Conservation (phyloP, 23 tunicate genomes). For the Halocynthia roretzi region DNA sequence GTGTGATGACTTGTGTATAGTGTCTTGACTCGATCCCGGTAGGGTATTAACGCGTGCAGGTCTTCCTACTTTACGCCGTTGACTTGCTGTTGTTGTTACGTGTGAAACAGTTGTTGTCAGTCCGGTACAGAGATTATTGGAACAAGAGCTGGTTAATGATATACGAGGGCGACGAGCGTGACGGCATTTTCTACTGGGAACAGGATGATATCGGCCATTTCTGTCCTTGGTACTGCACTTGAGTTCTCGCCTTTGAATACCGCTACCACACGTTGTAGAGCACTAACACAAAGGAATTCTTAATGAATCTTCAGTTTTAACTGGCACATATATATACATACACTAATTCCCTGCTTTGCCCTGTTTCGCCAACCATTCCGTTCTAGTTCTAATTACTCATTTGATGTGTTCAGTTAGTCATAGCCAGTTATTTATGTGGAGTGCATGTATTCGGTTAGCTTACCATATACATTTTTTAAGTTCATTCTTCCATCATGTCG, state of each 20-base stretch:
- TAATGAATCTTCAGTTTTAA: too few relatives aligned
- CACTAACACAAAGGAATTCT: slow-evolving; percentile 46
- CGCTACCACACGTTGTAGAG: slow-evolving; percentile 71
- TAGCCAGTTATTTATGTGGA: too few relatives aligned
- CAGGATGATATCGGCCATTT: slow-evolving; percentile 57
- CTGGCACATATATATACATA: too few relatives aligned
- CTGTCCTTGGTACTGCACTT: slow-evolving; percentile 57
- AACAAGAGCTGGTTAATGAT: slow-evolving; percentile 36
- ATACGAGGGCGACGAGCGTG: slow-evolving; percentile 44
- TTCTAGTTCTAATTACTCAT: too few relatives aligned
- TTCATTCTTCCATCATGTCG: too few relatives aligned
- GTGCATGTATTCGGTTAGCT: too few relatives aligned
- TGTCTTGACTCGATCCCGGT: neutral
- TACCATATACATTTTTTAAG: too few relatives aligned
- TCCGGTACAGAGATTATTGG: slow-evolving; percentile 7
- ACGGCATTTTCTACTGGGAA: slow-evolving; percentile 42
- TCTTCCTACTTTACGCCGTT: neutral
- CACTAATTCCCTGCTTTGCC: too few relatives aligned
- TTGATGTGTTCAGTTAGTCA: too few relatives aligned
- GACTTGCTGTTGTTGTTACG: slow-evolving; percentile 9
- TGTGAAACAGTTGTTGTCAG: slow-evolving; percentile 6
- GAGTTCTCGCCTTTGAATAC: slow-evolving; percentile 59
- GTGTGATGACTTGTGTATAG: neutral
- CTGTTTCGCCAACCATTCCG: too few relatives aligned
- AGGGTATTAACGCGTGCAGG: neutral